A percentile compares a stretch with the other conserved stretches of the same genome.
Conservation (phyloP, 2,797 vertebrate genomes). For the Chaetodon trifasciatus region DNA sequence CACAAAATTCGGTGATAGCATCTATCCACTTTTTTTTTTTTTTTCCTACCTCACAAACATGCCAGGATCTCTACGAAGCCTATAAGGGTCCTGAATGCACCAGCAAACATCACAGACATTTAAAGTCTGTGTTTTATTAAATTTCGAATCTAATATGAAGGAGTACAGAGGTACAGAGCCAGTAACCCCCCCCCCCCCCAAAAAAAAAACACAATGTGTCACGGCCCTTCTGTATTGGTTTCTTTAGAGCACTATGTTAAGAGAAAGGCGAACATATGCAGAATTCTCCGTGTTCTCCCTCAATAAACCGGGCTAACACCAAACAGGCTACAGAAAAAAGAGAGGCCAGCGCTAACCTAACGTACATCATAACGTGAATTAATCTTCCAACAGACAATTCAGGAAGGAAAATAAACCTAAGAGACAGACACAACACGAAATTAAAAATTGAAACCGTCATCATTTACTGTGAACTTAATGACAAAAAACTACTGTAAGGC, state of each 20-base stretch:
- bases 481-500: background rate
- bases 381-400: background rate
- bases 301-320: too few species aligned
- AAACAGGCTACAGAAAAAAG: background rate
- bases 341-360: background rate
- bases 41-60: too few species aligned
- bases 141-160: background rate
- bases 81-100: too few species aligned
- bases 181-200: background rate
- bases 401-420: background rate
- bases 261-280: background rate
- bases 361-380: conserved; percentile 27
- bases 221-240: background rate
- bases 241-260: background rate
- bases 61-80: background rate
- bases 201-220: too few species aligned
- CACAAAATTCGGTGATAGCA: background rate
- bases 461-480: background rate
- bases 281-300: background rate
- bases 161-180: background rate
- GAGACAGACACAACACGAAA: background rate
- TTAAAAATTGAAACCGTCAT: background rate
- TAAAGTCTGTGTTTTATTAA: background rate
- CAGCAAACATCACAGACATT: too few species aligned
- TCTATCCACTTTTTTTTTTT: background rate